Evolutionary conservation across 2,797 vertebrate species (phyloP).

Genomic region (Zalophus californianus): DNA sequence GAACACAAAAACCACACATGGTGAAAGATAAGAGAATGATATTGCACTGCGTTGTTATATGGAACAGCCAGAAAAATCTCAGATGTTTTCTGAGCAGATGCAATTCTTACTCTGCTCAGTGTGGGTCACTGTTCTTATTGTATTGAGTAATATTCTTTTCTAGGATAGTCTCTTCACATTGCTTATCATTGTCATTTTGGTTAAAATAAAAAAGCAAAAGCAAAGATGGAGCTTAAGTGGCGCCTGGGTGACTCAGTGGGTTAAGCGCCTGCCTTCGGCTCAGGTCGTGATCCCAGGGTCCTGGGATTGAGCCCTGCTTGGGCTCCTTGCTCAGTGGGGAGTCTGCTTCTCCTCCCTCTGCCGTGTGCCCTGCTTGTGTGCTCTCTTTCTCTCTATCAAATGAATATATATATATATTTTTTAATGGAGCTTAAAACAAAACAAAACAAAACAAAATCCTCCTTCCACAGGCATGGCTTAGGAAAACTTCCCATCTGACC

Average conservation of each 20-base stretch:
- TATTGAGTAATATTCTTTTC: not conserved
- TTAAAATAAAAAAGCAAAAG: not conserved
- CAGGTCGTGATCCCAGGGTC: not conserved
- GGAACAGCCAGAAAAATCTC: not conserved
- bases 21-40: not conserved
- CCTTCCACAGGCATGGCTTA: not conserved
- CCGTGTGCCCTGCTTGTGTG: too few relatives aligned
- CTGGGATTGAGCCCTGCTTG: not conserved
- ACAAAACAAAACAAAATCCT: not conserved
- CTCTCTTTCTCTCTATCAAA: too few relatives aligned
- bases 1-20: not conserved
- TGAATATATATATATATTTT: too few relatives aligned
- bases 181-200: not conserved
- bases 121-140: not conserved
- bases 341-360: not conserved
- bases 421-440: slow-evolving; percentile 1
- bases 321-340: not conserved
- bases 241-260: not conserved
- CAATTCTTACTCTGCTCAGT: not conserved
- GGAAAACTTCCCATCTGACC: not conserved
- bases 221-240: not conserved
- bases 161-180: not conserved
- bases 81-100: not conserved
- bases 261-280: not conserved
- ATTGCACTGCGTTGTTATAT: not conserved